Conservation (phyloP, 2,888 invertebrate genomes). For the Trichopoda pennipes region DNA sequence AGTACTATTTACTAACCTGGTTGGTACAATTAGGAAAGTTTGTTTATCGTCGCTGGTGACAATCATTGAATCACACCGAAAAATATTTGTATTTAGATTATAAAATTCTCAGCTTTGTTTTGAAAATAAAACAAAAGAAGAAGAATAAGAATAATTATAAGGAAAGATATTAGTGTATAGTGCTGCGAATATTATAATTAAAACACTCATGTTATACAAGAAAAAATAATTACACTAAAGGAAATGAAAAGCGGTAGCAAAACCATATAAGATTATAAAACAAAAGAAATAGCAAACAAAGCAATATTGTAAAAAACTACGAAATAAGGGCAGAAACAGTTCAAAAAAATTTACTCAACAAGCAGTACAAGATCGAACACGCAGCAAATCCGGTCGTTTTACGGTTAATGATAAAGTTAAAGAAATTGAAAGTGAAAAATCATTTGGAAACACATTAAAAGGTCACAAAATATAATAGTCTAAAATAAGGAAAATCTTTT, state of each 20-base stretch:
- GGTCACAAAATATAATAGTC: slow-evolving; percentile 27
- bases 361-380: slow-evolving; percentile 38
- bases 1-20: no score
- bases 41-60: no score
- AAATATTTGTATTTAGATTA: no score
- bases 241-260: no score
- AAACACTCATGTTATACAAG: no score
- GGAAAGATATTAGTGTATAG: no score
- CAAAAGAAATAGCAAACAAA: slow-evolving; percentile 50
- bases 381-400: slow-evolving; percentile 18
- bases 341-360: slow-evolving; percentile 34
- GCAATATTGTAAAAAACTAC: slow-evolving; percentile 15
- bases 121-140: no score
- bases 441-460: slow-evolving; percentile 40
- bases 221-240: neutral
- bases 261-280: slow-evolving; percentile 8
- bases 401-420: slow-evolving; percentile 30
- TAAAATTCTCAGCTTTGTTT: no score
- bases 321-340: slow-evolving; percentile 48
- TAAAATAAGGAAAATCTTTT: neutral
- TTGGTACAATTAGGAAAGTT: no score
- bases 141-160: no score
- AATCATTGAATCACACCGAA: no score
- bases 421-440: slow-evolving; percentile 9
- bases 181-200: no score